Conservation (phyloP, 2,797 vertebrate genomes). For the Melopsittacus undulatus region DNA sequence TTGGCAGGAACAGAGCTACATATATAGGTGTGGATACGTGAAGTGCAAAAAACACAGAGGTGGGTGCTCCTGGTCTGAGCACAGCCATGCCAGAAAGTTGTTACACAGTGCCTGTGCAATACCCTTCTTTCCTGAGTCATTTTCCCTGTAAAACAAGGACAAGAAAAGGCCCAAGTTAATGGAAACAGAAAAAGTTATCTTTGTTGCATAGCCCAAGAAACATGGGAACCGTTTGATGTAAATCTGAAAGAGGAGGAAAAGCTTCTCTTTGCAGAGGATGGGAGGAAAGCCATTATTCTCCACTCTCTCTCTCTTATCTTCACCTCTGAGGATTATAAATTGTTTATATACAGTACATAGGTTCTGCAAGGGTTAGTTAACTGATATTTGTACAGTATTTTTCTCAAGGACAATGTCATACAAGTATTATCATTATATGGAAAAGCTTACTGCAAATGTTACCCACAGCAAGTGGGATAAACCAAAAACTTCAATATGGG, state of each 20-base stretch:
- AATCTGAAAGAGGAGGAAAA: background rate
- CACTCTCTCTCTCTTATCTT: background rate
- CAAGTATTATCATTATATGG: background rate
- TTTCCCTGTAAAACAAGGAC: background rate
- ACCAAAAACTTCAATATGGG: background rate
- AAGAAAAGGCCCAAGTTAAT: background rate
- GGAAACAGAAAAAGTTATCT: background rate
- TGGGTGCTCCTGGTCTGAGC: accelerated
- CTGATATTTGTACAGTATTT: background rate
- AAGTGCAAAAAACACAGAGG: background rate
- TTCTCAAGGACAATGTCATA: background rate
- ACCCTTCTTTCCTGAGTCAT: background rate
- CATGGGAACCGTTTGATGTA: background rate
- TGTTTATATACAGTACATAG: background rate
- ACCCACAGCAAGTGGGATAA: background rate
- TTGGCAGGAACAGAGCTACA: background rate
- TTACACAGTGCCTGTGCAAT: background rate
- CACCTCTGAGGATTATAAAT: background rate
- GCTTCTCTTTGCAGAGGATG: background rate
- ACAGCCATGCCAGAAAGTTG: accelerated
- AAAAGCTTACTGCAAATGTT: background rate
- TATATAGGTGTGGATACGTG: no score
- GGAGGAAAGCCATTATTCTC: background rate
- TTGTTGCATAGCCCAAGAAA: background rate
- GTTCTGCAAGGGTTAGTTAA: background rate